Base-by-base conservation (phyloP, 2,888 invertebrate genomes). In the Troides helena region DNA sequence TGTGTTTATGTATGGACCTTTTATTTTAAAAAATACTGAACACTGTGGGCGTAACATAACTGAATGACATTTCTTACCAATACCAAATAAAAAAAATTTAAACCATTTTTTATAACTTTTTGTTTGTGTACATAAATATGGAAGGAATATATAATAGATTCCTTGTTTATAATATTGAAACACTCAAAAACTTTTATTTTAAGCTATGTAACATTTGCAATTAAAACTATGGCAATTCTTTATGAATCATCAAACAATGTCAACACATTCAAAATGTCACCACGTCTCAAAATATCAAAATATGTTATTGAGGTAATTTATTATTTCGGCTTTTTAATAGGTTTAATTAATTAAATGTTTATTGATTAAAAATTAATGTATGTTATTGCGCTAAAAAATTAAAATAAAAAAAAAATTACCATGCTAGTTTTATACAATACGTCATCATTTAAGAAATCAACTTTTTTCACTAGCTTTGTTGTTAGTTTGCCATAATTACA, bases 211-310 rank as follows among this genome's bases (percentile, higher is more conserved):
- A 30, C n/a, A 43, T 62, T 62, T 25, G 56, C 56, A 21, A 17
- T 60, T 62, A 30, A 30, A 30, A 60, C 46, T 30, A 56, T 65
- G 75, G 74, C 78, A 75, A 79, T 77, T 77, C 76, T 76, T 77
- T 62, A 67, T 58, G 57, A 25, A 57, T 63, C 17, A 50, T 63
- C 6, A 60, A 53, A 66, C 56, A 21, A 39, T 74, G 74, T 69
- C 71, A 76, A 75, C 71, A 74, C 61, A 61, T 56, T 73, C 80
- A 93, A 93, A 89, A 96, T 96, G 96, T 94, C 95, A 91, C 95
- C 95, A 82, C 95, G 95, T 90, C 93, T 96, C 78, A 95, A 94
- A 93, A 95, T 96, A 90, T 94, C 95, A 74, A 94, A 93, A 74
- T 94, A 94, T 89, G 93, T 96, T 81, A 90, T 96, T 77, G 94